phyloP scores from a whole-genome alignment of 2,888 invertebrate species.

The Acronicta leporina region DNA sequence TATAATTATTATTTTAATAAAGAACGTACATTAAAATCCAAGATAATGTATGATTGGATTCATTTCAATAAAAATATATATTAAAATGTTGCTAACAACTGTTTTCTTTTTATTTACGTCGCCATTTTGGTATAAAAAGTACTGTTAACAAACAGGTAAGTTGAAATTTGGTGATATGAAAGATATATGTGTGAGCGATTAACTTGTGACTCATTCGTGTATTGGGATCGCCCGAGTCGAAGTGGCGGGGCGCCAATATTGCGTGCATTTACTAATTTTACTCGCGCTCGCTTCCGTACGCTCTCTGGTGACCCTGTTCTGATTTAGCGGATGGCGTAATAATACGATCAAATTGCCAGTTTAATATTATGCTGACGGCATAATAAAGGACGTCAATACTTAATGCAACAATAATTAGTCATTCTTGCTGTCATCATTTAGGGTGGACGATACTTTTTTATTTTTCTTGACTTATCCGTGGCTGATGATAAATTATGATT shows the following conservation, averaged over 20 bases:
- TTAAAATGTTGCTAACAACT: constrained; percentile 88
- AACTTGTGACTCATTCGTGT: constrained; percentile 36
- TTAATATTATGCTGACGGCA: constrained; percentile 2
- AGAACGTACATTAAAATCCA: constrained; percentile 84
- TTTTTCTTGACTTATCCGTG: no score
- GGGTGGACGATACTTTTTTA: no score
- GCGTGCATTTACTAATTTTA: constrained; percentile 45
- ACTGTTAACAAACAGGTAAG: constrained; percentile 34
- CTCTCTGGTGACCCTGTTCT: constrained; percentile 44
- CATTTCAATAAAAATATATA: constrained; percentile 90
- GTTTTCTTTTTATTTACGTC: constrained; percentile 71
- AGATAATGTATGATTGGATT: constrained; percentile 88
- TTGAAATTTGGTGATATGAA: constrained; percentile 29
- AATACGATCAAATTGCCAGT: constrained; percentile 3
- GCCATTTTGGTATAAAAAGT: constrained; percentile 13
- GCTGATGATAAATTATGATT: no score
- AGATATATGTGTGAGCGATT: constrained; percentile 40
- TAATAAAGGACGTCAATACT: constrained; percentile 8
- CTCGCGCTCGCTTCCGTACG: constrained; percentile 21
- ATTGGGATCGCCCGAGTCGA: constrained; percentile 47
- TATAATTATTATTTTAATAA: constrained; percentile 87
- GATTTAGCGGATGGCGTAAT: constrained; percentile 40
- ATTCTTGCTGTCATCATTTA: constrained; percentile 13
- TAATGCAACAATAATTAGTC: constrained; percentile 34
- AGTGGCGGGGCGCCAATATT: constrained; percentile 42